Percentiles rank a stretch among this genome's conserved stretches.
phyloP scores from a whole-genome alignment of 2,888 invertebrate genomes.

The Athalia rosae region DNA sequence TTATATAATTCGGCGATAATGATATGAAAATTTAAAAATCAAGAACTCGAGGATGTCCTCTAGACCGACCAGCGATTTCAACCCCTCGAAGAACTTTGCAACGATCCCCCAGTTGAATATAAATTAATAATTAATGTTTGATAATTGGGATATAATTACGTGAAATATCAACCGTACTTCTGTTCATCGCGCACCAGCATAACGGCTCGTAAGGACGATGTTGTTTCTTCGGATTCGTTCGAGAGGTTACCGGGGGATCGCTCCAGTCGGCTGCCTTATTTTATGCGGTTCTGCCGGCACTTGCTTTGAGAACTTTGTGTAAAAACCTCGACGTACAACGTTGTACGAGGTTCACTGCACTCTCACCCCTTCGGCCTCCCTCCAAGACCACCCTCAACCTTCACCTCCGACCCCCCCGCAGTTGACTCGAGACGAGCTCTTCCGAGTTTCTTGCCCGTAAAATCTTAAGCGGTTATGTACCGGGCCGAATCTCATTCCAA shows the following conservation, averaged over 20 bases:
- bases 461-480: slow-evolving; percentile 25
- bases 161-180: slow-evolving; percentile 37
- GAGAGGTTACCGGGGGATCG: neutral
- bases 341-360: slow-evolving; percentile 23
- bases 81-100: neutral
- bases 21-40: slow-evolving; percentile 4
- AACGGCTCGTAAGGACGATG: neutral
- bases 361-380: neutral
- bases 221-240: slow-evolving; percentile 9
- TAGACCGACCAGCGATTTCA: neutral
- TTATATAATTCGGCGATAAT: neutral
- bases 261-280: neutral
- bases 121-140: slow-evolving; percentile 46
- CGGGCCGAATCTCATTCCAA: neutral
- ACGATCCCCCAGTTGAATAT: slow-evolving; percentile 35
- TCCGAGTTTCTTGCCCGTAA: slow-evolving; percentile 13
- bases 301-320: slow-evolving; percentile 43
- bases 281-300: neutral
- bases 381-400: neutral
- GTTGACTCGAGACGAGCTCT: neutral
- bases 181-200: neutral
- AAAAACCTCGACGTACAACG: neutral
- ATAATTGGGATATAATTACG: slow-evolving; percentile 55
- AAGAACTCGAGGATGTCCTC: neutral
- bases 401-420: neutral